Evolutionary conservation across 1,140 invertebrate species (phyloP), one percentile per base, ranked within the genome.

Genomic region (Eubasilissa regina): DNA sequence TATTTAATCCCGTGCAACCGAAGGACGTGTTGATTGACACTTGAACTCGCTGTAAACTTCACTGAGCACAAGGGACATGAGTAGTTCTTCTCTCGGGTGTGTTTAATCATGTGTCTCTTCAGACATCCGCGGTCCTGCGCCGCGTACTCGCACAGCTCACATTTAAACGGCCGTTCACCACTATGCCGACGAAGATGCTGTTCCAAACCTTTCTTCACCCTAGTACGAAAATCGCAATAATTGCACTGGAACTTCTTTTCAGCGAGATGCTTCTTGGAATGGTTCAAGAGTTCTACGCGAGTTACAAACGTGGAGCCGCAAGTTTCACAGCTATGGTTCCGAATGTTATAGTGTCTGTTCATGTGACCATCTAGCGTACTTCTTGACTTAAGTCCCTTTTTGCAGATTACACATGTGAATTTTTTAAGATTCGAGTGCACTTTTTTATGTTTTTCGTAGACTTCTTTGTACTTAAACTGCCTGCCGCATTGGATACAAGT

Each of bases 401-500:
- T 56, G 85, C 84, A 82, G 86, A 89, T 66, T 85, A 84, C 51
- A 83, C 85, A 83, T 85, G 87, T 19, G 76, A 74, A 83, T 83
- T 87, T 77, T 84, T 84, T 44, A 84, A 11, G 85, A 80, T 48
- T 83, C 80, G 85, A 84, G 85, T 89, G 89, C 8, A 89, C 89
- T 66, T 84, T 79, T 21, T 85, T 80, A 77, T 89, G 87, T 25
- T 85, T 87, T 80, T 89, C 88, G 25, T 89, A 84, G 53, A 86
- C 84, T 70, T 86, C 87, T 44, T 86, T 85, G 84, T 87, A 86
- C 83, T 92, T 91, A 85, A 93, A 93, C 85, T 91, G 90, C 83
- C 92, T 91, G 15, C 91, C 91, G 85, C 92, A 93, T 48, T 90
- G 81, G 15, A 89, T 85, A 84, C 93, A 94, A 35, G 90, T 93